These are phyloP conservation scores for Psilopsiagon aymara DNA, from an alignment of 2,113 vertebrate genomes.

Conservation along the genomic window DNA sequence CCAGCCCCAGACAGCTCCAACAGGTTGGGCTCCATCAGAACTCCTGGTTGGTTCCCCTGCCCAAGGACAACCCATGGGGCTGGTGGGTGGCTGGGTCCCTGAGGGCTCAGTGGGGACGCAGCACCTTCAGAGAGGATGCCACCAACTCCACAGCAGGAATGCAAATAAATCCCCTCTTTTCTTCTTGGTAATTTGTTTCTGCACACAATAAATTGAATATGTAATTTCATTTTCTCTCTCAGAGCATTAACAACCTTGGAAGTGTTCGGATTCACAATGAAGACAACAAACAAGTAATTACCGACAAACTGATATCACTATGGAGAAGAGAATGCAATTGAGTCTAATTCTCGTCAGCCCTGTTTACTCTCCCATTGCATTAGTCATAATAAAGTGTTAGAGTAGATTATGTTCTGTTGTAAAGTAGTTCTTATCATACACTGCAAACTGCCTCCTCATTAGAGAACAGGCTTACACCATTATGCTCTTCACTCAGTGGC, in stretches of 20 bases:
- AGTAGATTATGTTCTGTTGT: conserved; percentile 32
- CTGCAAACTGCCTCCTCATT: conserved; percentile 1
- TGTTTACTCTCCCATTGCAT: conserved; percentile 66
- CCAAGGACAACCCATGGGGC: accelerated
- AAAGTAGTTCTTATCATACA: conserved; percentile 23
- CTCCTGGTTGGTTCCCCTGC: not conserved
- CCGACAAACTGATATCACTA: conserved; percentile 54
- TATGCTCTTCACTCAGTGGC: not conserved
- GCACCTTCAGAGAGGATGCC: not conserved
- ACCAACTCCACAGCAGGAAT: not conserved
- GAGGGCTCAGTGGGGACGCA: accelerated
- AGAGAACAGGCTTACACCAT: not conserved
- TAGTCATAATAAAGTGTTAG: conserved; percentile 69
- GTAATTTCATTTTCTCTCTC: conserved; percentile 74
- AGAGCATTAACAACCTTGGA: conserved; percentile 70
- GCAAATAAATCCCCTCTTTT: conserved; percentile 58
- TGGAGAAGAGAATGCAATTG: conserved; percentile 69
- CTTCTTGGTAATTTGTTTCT: conserved; percentile 67
- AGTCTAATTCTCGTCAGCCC: conserved; percentile 67
- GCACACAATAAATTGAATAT: conserved; percentile 70
- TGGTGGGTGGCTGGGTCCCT: accelerated
- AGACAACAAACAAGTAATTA: conserved; percentile 77
- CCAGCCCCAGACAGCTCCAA: not conserved
- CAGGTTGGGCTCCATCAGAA: not conserved
- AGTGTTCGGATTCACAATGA: conserved; percentile 72